Evolutionary conservation across 2,113 vertebrate genomes (phyloP).

Genomic region (Pollachius pollachius): DNA sequence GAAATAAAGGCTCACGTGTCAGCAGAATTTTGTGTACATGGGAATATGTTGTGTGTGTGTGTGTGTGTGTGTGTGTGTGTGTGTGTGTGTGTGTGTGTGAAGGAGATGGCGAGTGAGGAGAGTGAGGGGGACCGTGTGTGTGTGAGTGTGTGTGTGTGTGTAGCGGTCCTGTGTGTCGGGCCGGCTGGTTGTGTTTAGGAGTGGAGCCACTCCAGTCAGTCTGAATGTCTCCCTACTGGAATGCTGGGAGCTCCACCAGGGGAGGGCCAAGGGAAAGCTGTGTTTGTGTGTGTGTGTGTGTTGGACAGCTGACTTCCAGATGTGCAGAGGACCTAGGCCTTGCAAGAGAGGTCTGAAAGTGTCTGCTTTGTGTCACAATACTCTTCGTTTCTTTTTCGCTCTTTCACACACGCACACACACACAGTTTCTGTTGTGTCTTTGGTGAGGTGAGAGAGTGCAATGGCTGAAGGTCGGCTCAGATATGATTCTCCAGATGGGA

Average conservation of each 20-base stretch:
- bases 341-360: conserved; percentile 36
- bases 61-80: conserved; percentile 8
- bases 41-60: neutral
- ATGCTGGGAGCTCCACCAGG: conserved; percentile 65
- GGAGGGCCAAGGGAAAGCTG: conserved; percentile 51
- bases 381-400: conserved; percentile 30
- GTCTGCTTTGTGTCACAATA: conserved; percentile 71
- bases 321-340: conserved; percentile 60
- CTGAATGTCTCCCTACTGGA: conserved; percentile 73
- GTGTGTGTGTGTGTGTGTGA: conserved; percentile 2
- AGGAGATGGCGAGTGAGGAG: too few relatives aligned
- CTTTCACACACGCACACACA: neutral
- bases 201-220: conserved; percentile 71
- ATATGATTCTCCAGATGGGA: too few relatives aligned
- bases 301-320: conserved; percentile 79
- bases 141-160: conserved; percentile 20
- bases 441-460: too few relatives aligned
- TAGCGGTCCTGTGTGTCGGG: conserved; percentile 56
- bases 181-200: conserved; percentile 71
- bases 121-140: neutral
- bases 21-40: conserved; percentile 7
- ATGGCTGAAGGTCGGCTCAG: too few relatives aligned
- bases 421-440: too few relatives aligned
- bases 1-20: conserved; percentile 9
- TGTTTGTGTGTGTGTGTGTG: conserved; percentile 13